Evolutionary conservation across 2,113 vertebrate species (phyloP), one percentile per base, ranked within the genome.

Genomic region (Oncorhynchus tshawytscha): DNA sequence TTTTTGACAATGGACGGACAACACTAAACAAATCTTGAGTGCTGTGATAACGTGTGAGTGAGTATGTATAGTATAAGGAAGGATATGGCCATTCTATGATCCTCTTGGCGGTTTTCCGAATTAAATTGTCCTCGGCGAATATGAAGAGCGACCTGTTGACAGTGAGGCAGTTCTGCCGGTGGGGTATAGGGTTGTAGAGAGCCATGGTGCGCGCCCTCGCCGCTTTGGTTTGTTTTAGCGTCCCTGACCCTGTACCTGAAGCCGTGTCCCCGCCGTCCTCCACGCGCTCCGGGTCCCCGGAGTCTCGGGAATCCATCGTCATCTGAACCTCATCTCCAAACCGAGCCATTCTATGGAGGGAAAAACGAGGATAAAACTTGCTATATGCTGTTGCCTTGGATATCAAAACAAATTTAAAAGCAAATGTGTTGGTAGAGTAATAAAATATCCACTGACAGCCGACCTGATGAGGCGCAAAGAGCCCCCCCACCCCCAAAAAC

Each of bases 41-140:
- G 65, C n/a, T 16, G 25, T 67, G 15, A 67, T 27, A 9, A 67
- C 12, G 22, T 29, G 60, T 6, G 25, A 24, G 13, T 29, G 12
- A 25, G n/a, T 67, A 9, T 69, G 27, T 62, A 51, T 22, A 78
- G n/a, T 51, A 39, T 69, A 49, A 5, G 64, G 34, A 91, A 99
- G 97, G 97, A 99, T 99, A 99, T 99, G 97, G 97, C 97, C 97
- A 99, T 80, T 99, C 97, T 87, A 97, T 98, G 86, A 99, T 94
- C 91, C 96, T 95, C 91, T 95, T 93, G 60, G 97, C 97, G 0
- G 96, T 97, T 94, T 96, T 99, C 92, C 97, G 95, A 74, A 99
- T 94, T 83, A 97, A 91, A 90, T 99, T 99, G 88, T 98, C 95
- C 93, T 99, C 97, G 75, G 96, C 96, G 80, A 99, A 98, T 88